Base-by-base conservation (phyloP, 2,888 invertebrate genomes). In the Apotomis capreana region DNA sequence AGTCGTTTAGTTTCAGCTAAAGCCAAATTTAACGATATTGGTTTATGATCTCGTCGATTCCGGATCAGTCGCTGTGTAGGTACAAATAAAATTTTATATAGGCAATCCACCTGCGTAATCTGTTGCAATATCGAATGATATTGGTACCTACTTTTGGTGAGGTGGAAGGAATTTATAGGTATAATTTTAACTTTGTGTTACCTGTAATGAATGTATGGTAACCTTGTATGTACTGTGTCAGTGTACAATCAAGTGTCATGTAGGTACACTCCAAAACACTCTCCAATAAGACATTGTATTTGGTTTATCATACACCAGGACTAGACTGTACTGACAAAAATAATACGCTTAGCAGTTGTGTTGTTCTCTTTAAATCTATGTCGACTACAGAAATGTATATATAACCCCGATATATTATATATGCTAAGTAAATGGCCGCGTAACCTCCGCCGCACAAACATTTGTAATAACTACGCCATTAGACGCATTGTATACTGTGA, bases 381-480 rank as follows among this genome's bases (percentile, higher is more conserved):
- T 49, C 49, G 9, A 49, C 49, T 3, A 49, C 10, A 9, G 3
- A 1, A 10, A 49, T n/a, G 9, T 58, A 69, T 49, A 49, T 26
- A 52, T 44, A 62, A 59, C 68, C 55, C 5, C 13, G 55, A 36
- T 62, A 62, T 40, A 51, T 57, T 40, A 57, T 69, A 3, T 69
- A 12, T 40, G 49, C 40, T 37, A 68, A 40, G 62, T 63, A 51
- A 69, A 63, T 69, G 62, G 57, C 15, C 46, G 62, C 69, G 62
- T 63, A 69, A 69, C 69, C 62, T 57, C 69, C 57, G 55, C 13
- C 62, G 49, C 13, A 57, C 57, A 57, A 49, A 55, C 62, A 69
- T 69, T 57, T 62, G 62, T 55, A 62, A 40, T 49, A 69, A 62
- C 69, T 69, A n/a, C 49, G 62, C 62, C 55, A 69, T 69, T 69